phyloP scores from a whole-genome alignment of 2,113 vertebrate genomes.

The Eubucco bourcierii region DNA sequence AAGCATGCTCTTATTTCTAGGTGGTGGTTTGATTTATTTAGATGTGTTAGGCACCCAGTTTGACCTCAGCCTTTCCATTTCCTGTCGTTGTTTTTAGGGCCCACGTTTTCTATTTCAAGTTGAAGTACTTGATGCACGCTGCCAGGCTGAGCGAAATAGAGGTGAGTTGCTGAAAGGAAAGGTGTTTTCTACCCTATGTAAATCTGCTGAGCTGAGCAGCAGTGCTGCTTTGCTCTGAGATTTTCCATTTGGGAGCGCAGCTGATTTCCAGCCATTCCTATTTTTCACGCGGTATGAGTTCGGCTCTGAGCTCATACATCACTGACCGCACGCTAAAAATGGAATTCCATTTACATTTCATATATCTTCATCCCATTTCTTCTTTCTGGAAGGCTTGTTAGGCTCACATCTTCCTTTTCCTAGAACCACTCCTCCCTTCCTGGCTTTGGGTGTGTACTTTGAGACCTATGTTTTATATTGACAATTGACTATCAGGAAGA shows the following conservation, averaged over 20 bases:
- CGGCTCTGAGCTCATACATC: constrained; percentile 42
- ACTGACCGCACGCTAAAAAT: constrained; percentile 39
- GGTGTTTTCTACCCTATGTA: background rate
- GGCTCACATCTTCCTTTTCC: background rate
- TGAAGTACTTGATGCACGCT: background rate
- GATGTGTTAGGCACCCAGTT: background rate
- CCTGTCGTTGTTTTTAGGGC: background rate
- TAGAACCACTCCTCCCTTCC: background rate
- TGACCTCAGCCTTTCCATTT: background rate
- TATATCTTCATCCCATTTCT: background rate
- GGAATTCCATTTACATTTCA: constrained; percentile 55
- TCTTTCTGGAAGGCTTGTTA: constrained; percentile 16
- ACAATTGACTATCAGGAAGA: too few relatives aligned
- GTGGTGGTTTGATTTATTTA: background rate
- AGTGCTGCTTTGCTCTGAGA: background rate
- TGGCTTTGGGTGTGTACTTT: background rate
- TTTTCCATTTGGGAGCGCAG: constrained; percentile 18
- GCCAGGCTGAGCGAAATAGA: background rate
- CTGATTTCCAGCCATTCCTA: constrained; percentile 46
- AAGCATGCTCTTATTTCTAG: background rate
- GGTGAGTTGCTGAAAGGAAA: background rate
- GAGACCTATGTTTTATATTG: too few relatives aligned
- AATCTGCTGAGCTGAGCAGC: constrained; percentile 13
- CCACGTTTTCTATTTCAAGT: background rate
- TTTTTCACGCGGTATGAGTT: constrained; percentile 22